Evolutionary conservation across 2,888 invertebrate species (phyloP).

Genomic region (Augochlorella aurata): DNA sequence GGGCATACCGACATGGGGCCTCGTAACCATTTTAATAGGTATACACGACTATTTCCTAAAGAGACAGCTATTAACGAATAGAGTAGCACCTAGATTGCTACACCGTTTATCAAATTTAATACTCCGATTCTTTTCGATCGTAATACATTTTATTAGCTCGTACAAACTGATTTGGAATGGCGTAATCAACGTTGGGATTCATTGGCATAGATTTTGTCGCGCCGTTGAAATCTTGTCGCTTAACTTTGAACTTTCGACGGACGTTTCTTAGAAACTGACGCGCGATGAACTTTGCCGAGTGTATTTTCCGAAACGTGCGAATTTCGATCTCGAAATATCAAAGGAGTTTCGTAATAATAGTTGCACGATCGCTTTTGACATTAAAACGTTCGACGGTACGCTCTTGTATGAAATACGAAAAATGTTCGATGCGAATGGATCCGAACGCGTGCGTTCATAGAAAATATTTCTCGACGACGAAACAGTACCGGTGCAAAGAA

Average conservation of each 20-base stretch:
- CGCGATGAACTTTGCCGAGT: not conserved
- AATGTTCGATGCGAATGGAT: not conserved
- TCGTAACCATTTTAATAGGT: constrained; percentile 93
- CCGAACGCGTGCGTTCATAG: not conserved
- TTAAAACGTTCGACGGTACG: not conserved
- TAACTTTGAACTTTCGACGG: no score
- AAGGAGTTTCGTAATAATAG: not conserved
- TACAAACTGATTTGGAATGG: not conserved
- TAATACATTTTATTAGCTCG: not conserved
- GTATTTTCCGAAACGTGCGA: not conserved
- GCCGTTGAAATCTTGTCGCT: no score
- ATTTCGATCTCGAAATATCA: not conserved
- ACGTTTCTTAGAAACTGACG: not conserved
- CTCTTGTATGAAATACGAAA: not conserved
- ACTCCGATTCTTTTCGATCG: not conserved
- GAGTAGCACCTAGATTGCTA: not conserved
- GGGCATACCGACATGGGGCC: constrained; percentile 92
- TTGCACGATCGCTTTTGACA: not conserved
- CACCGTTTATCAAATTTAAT: not conserved
- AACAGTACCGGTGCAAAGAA: not conserved
- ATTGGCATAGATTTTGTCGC: not conserved
- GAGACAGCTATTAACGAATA: not conserved
- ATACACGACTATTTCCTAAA: constrained; percentile 46
- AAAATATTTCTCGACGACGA: not conserved
- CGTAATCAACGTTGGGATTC: not conserved